Percentiles rank a stretch among this genome's conserved stretches.
Evolutionary conservation across 2,797 vertebrate genomes (phyloP).

Genomic region (Vireo griseus): DNA sequence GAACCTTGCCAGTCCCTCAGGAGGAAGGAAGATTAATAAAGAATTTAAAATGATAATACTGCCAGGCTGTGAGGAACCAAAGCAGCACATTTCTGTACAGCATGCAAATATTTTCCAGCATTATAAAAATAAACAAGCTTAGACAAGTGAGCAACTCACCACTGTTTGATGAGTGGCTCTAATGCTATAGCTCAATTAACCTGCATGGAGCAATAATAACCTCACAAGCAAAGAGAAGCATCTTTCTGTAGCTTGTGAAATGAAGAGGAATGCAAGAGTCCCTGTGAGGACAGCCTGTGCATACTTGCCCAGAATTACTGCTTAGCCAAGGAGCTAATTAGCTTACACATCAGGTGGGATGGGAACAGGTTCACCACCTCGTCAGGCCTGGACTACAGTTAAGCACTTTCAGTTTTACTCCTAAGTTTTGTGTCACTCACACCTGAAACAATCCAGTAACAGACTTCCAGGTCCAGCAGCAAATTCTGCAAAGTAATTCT

Average conservation of each 20-base stretch:
- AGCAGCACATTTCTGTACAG: conserved; percentile 27
- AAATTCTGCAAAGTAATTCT: neutral
- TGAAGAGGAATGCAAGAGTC: conserved; percentile 62
- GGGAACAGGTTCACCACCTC: conserved; percentile 73
- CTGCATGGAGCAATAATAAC: conserved; percentile 42
- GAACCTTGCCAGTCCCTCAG: conserved; percentile 25
- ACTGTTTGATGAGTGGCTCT: conserved; percentile 33
- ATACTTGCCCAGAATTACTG: conserved; percentile 70
- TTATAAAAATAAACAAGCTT: conserved; percentile 65
- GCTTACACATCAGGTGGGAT: conserved; percentile 70
- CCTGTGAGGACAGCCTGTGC: conserved; percentile 62
- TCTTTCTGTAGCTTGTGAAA: conserved; percentile 67
- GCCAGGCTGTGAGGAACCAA: conserved; percentile 13
- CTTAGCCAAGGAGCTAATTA: conserved; percentile 69
- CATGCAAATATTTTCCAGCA: conserved; percentile 40
- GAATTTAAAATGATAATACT: conserved; percentile 28
- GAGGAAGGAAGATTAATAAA: conserved; percentile 35
- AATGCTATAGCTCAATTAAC: conserved; percentile 42
- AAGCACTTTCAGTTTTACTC: conserved; percentile 63
- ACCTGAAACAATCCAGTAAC: neutral
- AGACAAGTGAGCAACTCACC: conserved; percentile 57
- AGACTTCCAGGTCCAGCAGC: neutral
- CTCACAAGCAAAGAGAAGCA: conserved; percentile 45
- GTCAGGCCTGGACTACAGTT: conserved; percentile 47
- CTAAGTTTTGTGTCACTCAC: neutral